Percentiles rank a stretch among this genome's conserved stretches.
Conservation (phyloP, 2,888 invertebrate genomes). For the Machimus atricapillus region DNA sequence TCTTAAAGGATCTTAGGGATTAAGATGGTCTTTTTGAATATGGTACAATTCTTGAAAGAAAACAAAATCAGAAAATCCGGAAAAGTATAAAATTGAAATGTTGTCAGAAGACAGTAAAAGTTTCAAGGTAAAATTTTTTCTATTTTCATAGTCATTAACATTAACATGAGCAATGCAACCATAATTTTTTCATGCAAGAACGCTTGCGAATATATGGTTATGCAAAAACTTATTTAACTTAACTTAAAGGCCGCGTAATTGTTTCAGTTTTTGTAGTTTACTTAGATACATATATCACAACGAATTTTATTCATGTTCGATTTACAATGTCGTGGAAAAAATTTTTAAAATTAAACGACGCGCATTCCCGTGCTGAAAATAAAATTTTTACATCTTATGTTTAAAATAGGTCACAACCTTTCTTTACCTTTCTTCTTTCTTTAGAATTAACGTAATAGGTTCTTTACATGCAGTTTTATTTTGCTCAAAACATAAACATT, state of each 20-base stretch:
- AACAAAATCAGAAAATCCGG: background rate
- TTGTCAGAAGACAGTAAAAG: background rate
- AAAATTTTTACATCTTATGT: no score
- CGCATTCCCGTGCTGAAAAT: constrained; percentile 77
- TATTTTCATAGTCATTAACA: background rate
- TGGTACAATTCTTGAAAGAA: background rate
- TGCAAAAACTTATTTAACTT: background rate
- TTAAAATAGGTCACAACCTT: no score
- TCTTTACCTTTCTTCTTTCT: no score
- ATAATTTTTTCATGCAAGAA: background rate
- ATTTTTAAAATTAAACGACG: constrained; percentile 60
- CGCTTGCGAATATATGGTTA: background rate
- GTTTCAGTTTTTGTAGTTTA: background rate
- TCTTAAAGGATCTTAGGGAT: background rate
- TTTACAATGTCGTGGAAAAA: background rate
- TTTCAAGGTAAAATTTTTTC: background rate
- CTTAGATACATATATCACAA: no score
- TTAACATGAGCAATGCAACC: background rate
- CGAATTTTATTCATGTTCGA: background rate
- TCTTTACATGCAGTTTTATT: no score
- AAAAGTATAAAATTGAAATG: background rate
- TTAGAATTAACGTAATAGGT: no score
- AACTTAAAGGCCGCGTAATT: background rate
- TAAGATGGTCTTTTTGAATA: background rate
- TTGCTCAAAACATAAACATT: no score